Conservation (phyloP, 2,888 invertebrate species). For the Panopea generosa region DNA sequence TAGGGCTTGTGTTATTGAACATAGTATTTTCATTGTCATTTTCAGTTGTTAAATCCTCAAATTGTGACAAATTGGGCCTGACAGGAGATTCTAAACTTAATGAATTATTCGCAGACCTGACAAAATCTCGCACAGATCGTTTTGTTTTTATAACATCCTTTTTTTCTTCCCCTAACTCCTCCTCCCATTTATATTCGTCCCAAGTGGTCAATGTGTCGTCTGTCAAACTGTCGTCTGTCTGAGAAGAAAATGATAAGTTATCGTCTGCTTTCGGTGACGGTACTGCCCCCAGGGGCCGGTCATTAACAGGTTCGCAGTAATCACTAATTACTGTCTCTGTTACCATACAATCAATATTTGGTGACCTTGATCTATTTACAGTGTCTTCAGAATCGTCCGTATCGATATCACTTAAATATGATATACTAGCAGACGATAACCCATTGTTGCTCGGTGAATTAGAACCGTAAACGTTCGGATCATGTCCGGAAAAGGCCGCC, state of each 20-base stretch:
- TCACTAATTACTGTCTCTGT: slow-evolving; percentile 32
- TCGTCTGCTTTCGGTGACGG: slow-evolving; percentile 21
- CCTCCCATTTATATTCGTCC: slow-evolving; percentile 69
- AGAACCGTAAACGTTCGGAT: background rate
- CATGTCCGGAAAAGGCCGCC: background rate
- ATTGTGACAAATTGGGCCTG: no score
- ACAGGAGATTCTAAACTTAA: slow-evolving; percentile 3
- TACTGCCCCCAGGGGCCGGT: slow-evolving; percentile 14
- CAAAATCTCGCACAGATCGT: slow-evolving; percentile 63
- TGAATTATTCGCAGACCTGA: slow-evolving; percentile 17
- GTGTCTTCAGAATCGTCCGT: slow-evolving; percentile 44
- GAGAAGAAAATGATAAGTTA: slow-evolving; percentile 23
- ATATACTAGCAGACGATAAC: slow-evolving; percentile 18
- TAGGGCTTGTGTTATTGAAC: background rate
- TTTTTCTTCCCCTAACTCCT: slow-evolving; percentile 63
- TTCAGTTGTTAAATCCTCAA: background rate
- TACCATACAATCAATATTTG: slow-evolving; percentile 19
- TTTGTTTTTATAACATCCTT: slow-evolving; percentile 61
- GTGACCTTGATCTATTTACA: slow-evolving; percentile 3
- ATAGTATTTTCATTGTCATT: background rate
- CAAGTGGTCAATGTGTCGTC: slow-evolving; percentile 63
- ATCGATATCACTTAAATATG: slow-evolving; percentile 70
- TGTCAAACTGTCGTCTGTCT: slow-evolving; percentile 35
- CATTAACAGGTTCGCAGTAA: slow-evolving; percentile 24
- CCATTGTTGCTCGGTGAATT: background rate